phyloP scores from a whole-genome alignment of 2,113 vertebrate species.

The Elgaria multicarinata region DNA sequence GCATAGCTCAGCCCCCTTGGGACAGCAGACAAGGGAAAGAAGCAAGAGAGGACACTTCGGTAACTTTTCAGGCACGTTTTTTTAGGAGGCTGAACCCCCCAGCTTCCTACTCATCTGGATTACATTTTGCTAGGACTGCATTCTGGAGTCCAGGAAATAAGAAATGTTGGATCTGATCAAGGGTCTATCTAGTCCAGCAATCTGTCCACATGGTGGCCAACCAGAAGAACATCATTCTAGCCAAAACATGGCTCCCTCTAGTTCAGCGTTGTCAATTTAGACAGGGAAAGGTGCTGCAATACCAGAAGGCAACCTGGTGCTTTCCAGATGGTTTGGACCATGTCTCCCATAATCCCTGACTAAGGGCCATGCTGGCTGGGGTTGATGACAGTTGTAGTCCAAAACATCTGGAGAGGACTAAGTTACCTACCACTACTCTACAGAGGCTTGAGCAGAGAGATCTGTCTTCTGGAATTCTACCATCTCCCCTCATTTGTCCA shows the following conservation, averaged over 20 bases:
- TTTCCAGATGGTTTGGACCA: not conserved
- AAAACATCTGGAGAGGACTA: too few relatives aligned
- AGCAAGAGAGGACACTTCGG: not conserved
- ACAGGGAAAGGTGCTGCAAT: not conserved
- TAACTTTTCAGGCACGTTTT: not conserved
- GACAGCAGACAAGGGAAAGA: constrained; percentile 4
- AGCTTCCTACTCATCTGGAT: not conserved
- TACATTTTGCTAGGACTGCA: not conserved
- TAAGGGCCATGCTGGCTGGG: not conserved
- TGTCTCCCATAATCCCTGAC: not conserved
- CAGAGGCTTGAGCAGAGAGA: too few relatives aligned
- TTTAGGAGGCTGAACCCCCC: not conserved
- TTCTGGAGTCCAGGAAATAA: not conserved
- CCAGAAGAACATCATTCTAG: too few relatives aligned
- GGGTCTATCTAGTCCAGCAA: not conserved
- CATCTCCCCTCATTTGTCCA: too few relatives aligned
- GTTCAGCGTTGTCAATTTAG: not conserved
- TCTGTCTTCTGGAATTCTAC: too few relatives aligned
- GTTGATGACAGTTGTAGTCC: too few relatives aligned
- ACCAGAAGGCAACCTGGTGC: too few relatives aligned
- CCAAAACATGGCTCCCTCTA: too few relatives aligned
- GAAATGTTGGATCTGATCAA: not conserved
- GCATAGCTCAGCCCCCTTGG: constrained; percentile 19
- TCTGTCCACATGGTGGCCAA: too few relatives aligned
- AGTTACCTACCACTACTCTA: too few relatives aligned